phyloP scores from a whole-genome alignment of 2,888 invertebrate genomes.

The Labia minor region DNA sequence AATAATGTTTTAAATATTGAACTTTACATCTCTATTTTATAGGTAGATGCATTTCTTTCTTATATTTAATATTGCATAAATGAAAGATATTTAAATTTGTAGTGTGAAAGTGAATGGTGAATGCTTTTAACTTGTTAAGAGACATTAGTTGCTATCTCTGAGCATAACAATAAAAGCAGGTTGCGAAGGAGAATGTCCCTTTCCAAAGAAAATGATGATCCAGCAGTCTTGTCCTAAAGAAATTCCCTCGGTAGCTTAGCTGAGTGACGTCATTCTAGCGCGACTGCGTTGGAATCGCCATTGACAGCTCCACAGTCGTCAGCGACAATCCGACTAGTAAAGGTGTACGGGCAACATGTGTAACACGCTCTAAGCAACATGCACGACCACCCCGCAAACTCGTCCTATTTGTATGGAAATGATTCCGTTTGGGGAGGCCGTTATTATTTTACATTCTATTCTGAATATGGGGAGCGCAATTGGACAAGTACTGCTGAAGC shows the following conservation, averaged over 20 bases:
- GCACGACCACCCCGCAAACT: conserved; percentile 31
- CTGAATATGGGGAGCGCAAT: conserved; percentile 40
- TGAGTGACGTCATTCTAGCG: not conserved
- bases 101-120: too few relatives aligned
- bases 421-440: conserved; percentile 42
- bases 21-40: too few relatives aligned
- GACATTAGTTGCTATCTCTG: too few relatives aligned
- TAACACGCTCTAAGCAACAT: not conserved
- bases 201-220: not conserved
- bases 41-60: too few relatives aligned
- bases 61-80: too few relatives aligned
- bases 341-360: not conserved
- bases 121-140: too few relatives aligned
- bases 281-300: not conserved
- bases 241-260: not conserved
- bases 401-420: conserved; percentile 42
- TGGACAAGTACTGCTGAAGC: conserved; percentile 37
- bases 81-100: too few relatives aligned
- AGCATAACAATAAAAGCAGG: not conserved
- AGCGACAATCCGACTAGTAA: not conserved
- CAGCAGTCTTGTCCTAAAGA: not conserved
- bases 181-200: not conserved
- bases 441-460: conserved; percentile 47
- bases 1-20: too few relatives aligned
- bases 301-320: not conserved